Base-by-base conservation (phyloP, 2,797 vertebrate genomes). In the Ctenopoma kingsleyae region DNA sequence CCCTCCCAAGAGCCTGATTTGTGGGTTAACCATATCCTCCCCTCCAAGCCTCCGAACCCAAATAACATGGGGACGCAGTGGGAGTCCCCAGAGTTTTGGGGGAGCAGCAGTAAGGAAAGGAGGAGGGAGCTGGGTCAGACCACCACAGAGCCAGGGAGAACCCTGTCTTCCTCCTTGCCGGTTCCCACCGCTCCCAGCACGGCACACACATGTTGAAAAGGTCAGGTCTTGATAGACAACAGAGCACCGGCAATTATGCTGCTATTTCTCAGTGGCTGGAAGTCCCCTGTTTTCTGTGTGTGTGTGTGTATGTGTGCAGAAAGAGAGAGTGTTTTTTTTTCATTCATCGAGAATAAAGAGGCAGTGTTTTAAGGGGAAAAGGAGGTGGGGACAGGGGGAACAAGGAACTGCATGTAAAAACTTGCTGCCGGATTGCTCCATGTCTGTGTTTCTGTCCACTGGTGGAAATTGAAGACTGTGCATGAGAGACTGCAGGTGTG, bases 201-300 rank as follows among this genome's bases (percentile, higher is more conserved):
- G 78, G 72, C 81, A 74, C 89, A 87, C 92, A 89, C 85, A 92
- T 89, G 90, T 90, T 91, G 84, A 85, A 91, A 92, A 93, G 93
- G 89, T 92, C 89, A 91, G 69, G 86, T 79, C 87, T 91, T 94
- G 93, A 93, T 92, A 90, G 93, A 93, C 92, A 92, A 91, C 93
- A 94, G 93, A 94, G 92, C 93, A 88, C 89, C 85, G 76, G 88
- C 92, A 93, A 94, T 94, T 94, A 93, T 30, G 20, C 81, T 86
- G 89, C 83, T 88, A 92, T 92, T 88, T 89, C 91, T 90, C 87
- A 85, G 84, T 79, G 67, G 67, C 86, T 93, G 91, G 91, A 93
- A 93, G 91, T 93, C 90, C 92, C 91, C 91, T 74, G 64, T 85
- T 89, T 85, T 84, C 61, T 76, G n/a, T 81, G 70, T 57, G 67